Percentiles rank a stretch among this genome's conserved stretches.
Conservation (phyloP, 2,888 invertebrate genomes). For the Augochlorella aurata region DNA sequence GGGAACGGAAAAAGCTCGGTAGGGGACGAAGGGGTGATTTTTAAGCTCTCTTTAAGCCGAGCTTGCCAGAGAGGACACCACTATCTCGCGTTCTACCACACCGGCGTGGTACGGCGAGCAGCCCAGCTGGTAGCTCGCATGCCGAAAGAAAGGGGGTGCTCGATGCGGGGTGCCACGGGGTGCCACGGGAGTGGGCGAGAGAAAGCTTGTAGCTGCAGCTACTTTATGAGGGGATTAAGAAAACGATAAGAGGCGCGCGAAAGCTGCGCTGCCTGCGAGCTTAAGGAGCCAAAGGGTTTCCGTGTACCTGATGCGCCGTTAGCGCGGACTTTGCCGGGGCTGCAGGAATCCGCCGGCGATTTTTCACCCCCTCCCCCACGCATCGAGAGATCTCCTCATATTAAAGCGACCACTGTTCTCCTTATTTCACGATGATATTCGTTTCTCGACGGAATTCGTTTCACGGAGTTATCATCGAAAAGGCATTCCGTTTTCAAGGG, state of each 20-base stretch:
- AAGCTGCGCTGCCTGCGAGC: conserved; percentile 72
- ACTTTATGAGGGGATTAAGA: conserved; percentile 77
- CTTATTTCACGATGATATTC: neutral
- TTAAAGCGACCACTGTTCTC: neutral
- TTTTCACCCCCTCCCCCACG: neutral
- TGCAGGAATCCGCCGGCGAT: conserved; percentile 35
- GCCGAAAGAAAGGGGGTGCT: conserved; percentile 16
- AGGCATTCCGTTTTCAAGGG: neutral
- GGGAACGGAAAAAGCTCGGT: conserved; percentile 71
- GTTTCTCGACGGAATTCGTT: neutral
- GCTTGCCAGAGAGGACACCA: conserved; percentile 73
- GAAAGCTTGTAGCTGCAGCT: conserved; percentile 63
- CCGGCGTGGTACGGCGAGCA: conserved; percentile 66
- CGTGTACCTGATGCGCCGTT: conserved; percentile 51
- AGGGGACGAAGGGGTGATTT: conserved; percentile 75
- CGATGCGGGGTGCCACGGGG: conserved; percentile 30
- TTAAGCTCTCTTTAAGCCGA: conserved; percentile 77
- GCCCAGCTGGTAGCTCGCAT: conserved; percentile 60
- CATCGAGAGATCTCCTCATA: neutral
- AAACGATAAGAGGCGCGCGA: conserved; percentile 76
- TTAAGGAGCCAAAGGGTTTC: conserved; percentile 65
- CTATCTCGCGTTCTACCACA: conserved; percentile 74
- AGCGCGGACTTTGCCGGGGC: conserved; percentile 49
- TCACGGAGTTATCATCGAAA: neutral
- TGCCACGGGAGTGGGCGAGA: conserved; percentile 35